Evolutionary conservation across 2,888 invertebrate species (phyloP).

Genomic region (Caenorhabditis sp.): DNA sequence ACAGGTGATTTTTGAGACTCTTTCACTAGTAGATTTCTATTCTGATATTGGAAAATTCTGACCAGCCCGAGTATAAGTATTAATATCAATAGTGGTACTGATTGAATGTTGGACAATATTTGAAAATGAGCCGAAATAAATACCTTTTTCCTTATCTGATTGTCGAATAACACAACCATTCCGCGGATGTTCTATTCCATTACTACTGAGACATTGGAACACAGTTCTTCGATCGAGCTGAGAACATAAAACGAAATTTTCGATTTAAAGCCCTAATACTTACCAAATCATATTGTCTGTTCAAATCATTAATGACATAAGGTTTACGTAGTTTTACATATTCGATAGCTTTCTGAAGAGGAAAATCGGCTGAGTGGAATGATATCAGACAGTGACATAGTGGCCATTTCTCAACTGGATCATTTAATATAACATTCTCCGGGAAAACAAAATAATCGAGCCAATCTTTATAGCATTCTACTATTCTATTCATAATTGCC

Average conservation of each 20-base stretch:
- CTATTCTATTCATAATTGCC: constrained; percentile 92
- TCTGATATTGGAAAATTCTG: too few species aligned
- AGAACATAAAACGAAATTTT: too few species aligned
- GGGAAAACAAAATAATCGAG: constrained; percentile 81
- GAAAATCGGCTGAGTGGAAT: constrained; percentile 79
- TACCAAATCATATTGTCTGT: constrained; percentile 97
- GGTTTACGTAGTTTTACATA: constrained; percentile 92
- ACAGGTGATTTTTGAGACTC: constrained; percentile 14
- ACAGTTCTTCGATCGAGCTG: constrained; percentile 81
- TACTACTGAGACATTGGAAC: constrained; percentile 88
- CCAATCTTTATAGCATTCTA: constrained; percentile 79
- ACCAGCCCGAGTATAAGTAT: too few species aligned
- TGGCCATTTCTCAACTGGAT: constrained; percentile 97
- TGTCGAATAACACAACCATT: constrained; percentile 96
- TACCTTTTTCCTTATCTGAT: constrained; percentile 53
- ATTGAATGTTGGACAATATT: too few species aligned
- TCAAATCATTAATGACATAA: constrained; percentile 95
- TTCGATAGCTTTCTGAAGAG: constrained; percentile 83
- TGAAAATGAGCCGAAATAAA: constrained; percentile 1
- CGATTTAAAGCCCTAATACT: constrained; percentile 10
- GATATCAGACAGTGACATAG: constrained; percentile 95
- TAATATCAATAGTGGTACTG: too few species aligned
- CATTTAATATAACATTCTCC: constrained; percentile 92
- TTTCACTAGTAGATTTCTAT: too few species aligned
- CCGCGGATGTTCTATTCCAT: constrained; percentile 95